phyloP scores from a whole-genome alignment of 2,797 vertebrate genomes.

The Aphelocoma californica region DNA sequence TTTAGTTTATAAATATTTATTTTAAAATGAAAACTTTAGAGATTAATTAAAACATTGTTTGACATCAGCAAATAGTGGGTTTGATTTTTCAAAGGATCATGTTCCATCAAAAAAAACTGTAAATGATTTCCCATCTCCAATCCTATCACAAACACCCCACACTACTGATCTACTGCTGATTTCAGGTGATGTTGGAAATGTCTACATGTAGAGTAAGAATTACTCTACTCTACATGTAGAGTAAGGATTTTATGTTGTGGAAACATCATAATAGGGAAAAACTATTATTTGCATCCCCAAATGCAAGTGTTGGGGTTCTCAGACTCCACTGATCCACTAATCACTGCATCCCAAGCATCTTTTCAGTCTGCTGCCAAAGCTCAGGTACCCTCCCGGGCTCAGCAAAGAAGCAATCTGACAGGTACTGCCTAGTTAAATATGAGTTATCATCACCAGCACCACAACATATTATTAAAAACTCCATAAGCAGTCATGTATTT shows the following conservation, averaged over 20 bases:
- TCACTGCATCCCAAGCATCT: neutral
- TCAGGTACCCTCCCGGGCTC: neutral
- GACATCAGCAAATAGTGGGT: neutral
- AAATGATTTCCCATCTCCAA: neutral
- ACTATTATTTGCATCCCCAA: neutral
- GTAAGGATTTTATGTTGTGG: neutral
- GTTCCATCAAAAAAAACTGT: neutral
- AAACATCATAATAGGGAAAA: neutral
- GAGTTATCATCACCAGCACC: neutral
- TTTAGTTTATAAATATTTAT: neutral
- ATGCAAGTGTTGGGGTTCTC: neutral
- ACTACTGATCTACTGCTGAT: neutral
- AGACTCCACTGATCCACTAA: neutral
- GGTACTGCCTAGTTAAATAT: neutral
- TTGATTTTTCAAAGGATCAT: neutral
- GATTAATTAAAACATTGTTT: neutral
- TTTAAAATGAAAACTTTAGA: neutral
- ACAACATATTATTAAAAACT: neutral
- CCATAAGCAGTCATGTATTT: neutral
- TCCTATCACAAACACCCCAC: neutral
- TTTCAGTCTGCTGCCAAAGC: neutral
- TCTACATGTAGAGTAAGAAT: too few relatives aligned
- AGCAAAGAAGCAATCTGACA: neutral
- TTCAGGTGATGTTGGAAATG: neutral
- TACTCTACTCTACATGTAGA: too few relatives aligned